Evolutionary conservation across 2,888 invertebrate species (phyloP).

Genomic region (Drosophila trichaetosa): DNA sequence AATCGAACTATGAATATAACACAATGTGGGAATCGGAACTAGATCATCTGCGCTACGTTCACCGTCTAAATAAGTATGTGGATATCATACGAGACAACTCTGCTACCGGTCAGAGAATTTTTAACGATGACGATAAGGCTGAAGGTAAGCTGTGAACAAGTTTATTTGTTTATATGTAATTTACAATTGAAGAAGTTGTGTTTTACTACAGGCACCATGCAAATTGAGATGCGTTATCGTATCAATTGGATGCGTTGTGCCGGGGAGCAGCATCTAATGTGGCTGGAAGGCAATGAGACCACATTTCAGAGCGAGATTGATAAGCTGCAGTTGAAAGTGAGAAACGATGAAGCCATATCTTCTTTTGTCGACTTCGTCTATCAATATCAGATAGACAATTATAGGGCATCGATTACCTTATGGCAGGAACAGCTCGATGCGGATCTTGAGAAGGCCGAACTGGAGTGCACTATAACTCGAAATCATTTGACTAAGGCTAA

Average conservation of each 20-base stretch:
- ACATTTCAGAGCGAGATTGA: conserved; percentile 21
- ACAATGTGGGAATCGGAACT: conserved; percentile 40
- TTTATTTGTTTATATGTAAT: not conserved
- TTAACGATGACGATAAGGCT: not conserved
- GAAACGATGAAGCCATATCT: not conserved
- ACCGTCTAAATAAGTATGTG: not conserved
- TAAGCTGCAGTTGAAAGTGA: not conserved
- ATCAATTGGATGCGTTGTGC: conserved; percentile 49
- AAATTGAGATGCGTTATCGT: conserved; percentile 54
- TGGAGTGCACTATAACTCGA: conserved; percentile 25
- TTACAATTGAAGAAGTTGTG: not conserved
- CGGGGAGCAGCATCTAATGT: conserved; percentile 43
- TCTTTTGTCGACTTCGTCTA: conserved; percentile 14
- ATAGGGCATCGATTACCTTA: not conserved
- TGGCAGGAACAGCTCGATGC: conserved; percentile 50
- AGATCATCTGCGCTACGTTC: fast-evolving
- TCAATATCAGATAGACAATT: conserved; percentile 12
- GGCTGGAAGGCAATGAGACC: conserved; percentile 22
- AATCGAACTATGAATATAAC: conserved; percentile 23
- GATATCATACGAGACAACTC: fast-evolving
- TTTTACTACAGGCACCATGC: conserved; percentile 25
- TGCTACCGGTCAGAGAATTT: not conserved
- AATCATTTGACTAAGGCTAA: conserved; percentile 20
- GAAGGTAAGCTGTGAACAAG: not conserved
- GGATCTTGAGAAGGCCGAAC: conserved; percentile 51